Conservation (phyloP, 2,888 invertebrate genomes). For the Stegophylla sp. region DNA sequence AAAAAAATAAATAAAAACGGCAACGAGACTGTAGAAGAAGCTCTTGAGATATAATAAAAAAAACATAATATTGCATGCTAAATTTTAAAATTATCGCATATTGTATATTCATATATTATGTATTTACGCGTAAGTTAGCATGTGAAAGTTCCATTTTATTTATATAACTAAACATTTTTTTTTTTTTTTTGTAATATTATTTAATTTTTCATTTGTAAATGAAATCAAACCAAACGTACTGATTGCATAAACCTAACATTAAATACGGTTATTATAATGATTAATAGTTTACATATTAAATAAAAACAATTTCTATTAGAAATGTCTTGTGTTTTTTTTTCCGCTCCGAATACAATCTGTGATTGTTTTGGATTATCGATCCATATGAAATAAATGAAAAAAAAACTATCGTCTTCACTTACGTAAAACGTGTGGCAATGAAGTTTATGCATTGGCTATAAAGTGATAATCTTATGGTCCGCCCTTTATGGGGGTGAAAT, state of each 20-base stretch:
- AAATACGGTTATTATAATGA: conserved; percentile 56
- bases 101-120: conserved; percentile 55
- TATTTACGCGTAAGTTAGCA: conserved; percentile 54
- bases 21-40: conserved; percentile 55
- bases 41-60: conserved; percentile 50
- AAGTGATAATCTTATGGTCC: too few species aligned
- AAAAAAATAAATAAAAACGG: conserved; percentile 24
- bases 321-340: conserved; percentile 8
- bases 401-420: too few species aligned
- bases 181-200: conserved; percentile 16
- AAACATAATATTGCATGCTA: conserved; percentile 58
- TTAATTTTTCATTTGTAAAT: conserved; percentile 41
- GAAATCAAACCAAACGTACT: conserved; percentile 59
- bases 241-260: conserved; percentile 57
- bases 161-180: conserved; percentile 45
- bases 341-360: too few species aligned
- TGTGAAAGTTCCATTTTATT: conserved; percentile 56
- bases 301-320: conserved; percentile 57
- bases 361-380: too few species aligned
- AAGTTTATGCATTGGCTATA: too few species aligned
- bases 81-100: conserved; percentile 54
- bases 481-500: too few species aligned
- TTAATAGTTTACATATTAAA: conserved; percentile 58
- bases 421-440: too few species aligned
- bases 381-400: too few species aligned